Conservation (phyloP, 1,140 invertebrate genomes). For the Bombus superbus region DNA sequence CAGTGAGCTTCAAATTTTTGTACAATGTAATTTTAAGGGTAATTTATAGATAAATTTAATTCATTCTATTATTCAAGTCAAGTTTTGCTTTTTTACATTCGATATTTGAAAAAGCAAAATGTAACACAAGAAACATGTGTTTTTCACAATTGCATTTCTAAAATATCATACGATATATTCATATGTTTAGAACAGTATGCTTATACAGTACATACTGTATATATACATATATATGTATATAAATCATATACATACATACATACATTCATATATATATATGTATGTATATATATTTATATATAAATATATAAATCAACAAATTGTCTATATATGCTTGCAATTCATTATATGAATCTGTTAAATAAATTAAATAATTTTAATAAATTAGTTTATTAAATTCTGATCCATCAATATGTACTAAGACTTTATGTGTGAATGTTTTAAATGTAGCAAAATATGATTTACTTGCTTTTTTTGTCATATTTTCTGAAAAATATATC, state of each 20-base stretch:
- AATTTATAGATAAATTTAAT: constrained; percentile 17
- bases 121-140: constrained; percentile 14
- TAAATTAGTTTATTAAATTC: constrained; percentile 51
- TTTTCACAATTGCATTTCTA: constrained; percentile 32
- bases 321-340: constrained; percentile 20
- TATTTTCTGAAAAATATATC: constrained; percentile 57
- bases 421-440: constrained; percentile 37
- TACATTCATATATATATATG: neutral
- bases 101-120: constrained; percentile 13
- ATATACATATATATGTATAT: constrained; percentile 5
- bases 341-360: constrained; percentile 42
- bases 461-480: constrained; percentile 44
- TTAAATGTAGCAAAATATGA: constrained; percentile 62
- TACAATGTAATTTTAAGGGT: neutral
- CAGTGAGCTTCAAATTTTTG: neutral
- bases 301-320: constrained; percentile 34
- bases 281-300: too few relatives aligned
- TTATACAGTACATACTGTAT: constrained; percentile 25
- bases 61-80: neutral
- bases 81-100: constrained; percentile 10
- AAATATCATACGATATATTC: constrained; percentile 40
- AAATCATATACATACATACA: neutral
- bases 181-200: constrained; percentile 38
- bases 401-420: constrained; percentile 50
- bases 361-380: constrained; percentile 53